These are phyloP conservation scores for Eulemur macaco DNA, from an alignment of 2,113 vertebrate species.

Conservation along the genomic window DNA sequence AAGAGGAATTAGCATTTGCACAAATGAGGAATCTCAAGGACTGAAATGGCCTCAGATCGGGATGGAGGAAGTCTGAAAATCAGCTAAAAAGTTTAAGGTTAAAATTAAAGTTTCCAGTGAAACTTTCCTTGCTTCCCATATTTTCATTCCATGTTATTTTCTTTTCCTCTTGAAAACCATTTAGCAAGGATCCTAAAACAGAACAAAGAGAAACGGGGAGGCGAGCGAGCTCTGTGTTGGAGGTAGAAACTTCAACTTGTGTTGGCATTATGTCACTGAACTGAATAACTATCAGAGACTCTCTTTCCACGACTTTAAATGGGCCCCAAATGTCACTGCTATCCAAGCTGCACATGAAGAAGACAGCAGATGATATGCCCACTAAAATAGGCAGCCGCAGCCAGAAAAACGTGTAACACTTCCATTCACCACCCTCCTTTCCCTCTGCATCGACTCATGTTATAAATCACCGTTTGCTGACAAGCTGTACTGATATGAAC, in stretches of 20 bases:
- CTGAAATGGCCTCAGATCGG: not conserved
- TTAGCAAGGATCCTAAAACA: not conserved
- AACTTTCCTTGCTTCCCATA: not conserved
- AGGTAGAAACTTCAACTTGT: not conserved
- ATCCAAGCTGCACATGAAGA: not conserved
- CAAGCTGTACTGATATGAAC: not conserved
- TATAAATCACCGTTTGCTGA: constrained; percentile 1
- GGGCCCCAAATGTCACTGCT: constrained; percentile 41
- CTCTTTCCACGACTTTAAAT: constrained; percentile 32
- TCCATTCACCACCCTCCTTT: not conserved
- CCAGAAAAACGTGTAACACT: not conserved
- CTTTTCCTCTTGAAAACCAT: constrained; percentile 60
- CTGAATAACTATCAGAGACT: not conserved
- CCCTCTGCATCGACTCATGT: not conserved
- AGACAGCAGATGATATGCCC: constrained; percentile 31
- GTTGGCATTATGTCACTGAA: not conserved
- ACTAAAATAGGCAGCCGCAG: not conserved
- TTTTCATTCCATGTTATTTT: constrained; percentile 21
- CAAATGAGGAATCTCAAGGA: not conserved
- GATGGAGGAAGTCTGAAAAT: not conserved
- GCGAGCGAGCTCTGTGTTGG: not conserved
- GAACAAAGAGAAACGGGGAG: not conserved
- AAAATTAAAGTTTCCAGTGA: no score
- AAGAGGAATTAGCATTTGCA: not conserved
- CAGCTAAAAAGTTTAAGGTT: not conserved